A percentile compares a stretch with the other conserved stretches of the same genome.
Evolutionary conservation across 2,888 invertebrate genomes (phyloP).

Genomic region (Volucella zonaria): DNA sequence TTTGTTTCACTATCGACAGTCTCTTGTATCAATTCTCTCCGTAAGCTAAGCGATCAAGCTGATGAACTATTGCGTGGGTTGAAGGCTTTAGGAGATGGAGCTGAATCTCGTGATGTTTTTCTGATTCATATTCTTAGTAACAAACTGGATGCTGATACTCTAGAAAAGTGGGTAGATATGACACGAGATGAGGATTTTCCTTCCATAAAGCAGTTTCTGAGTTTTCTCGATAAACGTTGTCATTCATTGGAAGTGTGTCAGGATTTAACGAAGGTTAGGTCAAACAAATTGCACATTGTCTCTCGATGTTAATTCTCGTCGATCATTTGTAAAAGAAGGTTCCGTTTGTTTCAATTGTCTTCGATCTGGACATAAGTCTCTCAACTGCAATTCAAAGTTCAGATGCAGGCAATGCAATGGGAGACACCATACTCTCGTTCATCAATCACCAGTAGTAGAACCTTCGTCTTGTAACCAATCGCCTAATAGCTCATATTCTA

Average conservation of each 20-base stretch:
- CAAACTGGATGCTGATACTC: too few relatives aligned
- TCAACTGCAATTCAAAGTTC: not conserved
- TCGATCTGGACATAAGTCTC: not conserved
- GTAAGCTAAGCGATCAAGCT: not conserved
- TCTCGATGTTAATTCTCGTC: not conserved
- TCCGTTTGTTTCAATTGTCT: conserved; percentile 2
- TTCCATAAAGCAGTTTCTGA: too few relatives aligned
- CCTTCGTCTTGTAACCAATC: not conserved
- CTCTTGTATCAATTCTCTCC: too few relatives aligned
- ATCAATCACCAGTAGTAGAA: not conserved
- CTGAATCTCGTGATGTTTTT: too few relatives aligned
- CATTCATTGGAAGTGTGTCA: too few relatives aligned
- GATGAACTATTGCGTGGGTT: conserved; percentile 1
- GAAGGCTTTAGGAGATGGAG: too few relatives aligned
- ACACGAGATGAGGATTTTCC: too few relatives aligned
- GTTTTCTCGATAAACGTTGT: too few relatives aligned
- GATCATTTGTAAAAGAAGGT: not conserved
- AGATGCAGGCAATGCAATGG: not conserved
- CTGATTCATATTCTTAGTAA: too few relatives aligned
- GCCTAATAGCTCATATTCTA: not conserved
- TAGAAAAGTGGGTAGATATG: too few relatives aligned
- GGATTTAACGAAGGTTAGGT: too few relatives aligned
- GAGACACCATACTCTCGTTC: not conserved
- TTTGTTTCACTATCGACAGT: too few relatives aligned
- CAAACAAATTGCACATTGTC: not conserved